Conservation (phyloP, 2,797 vertebrate species). For the Anguilla pacifica region DNA sequence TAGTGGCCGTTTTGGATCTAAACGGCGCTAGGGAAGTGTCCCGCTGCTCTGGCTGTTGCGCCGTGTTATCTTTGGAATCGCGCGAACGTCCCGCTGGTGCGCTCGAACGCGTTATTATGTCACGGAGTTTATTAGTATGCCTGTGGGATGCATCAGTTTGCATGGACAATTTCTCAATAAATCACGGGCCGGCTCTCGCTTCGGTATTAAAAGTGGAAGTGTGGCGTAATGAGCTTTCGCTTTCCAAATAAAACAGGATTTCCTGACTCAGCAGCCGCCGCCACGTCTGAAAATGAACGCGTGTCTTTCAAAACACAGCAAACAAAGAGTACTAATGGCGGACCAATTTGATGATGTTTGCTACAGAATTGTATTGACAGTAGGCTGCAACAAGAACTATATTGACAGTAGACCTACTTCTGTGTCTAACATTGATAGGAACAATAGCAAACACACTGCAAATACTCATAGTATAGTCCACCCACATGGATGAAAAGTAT, state of each 20-base stretch:
- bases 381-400: neutral
- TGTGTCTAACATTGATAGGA: neutral
- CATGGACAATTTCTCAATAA: constrained; percentile 69
- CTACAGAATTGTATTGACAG: neutral
- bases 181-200: constrained; percentile 57
- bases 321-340: constrained; percentile 22
- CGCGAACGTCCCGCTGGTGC: constrained; percentile 75
- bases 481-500: neutral
- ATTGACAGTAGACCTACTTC: neutral
- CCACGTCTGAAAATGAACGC: constrained; percentile 28
- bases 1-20: constrained; percentile 86
- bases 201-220: constrained; percentile 38
- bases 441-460: neutral
- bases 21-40: constrained; percentile 81
- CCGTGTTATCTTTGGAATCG: constrained; percentile 90
- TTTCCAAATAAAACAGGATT: constrained; percentile 51
- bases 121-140: constrained; percentile 79
- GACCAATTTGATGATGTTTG: constrained; percentile 1
- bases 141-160: constrained; percentile 73
- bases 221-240: constrained; percentile 46
- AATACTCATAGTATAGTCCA: neutral
- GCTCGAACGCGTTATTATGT: constrained; percentile 78
- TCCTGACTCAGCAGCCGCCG: constrained; percentile 24
- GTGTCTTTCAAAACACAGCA: constrained; percentile 26
- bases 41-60: constrained; percentile 80